Evolutionary conservation across 1,140 invertebrate species (phyloP), one percentile per base, ranked within the genome.

Genomic region (Pseudomyrmex flavicornis): DNA sequence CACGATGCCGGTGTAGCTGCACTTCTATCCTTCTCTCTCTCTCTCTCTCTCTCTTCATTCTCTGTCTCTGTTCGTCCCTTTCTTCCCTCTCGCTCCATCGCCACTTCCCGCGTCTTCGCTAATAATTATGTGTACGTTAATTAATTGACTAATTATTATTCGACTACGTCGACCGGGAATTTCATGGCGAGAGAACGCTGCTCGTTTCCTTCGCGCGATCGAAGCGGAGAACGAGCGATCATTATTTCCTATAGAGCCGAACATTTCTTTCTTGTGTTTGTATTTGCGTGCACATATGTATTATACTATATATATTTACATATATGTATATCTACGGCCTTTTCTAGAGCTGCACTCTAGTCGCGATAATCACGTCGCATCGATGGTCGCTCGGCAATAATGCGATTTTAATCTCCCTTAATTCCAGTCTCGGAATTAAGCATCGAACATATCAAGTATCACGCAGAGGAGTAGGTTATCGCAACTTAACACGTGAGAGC

Each of bases 111-210:
- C 83, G 79, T 91, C 91, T 91, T 93, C 92, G 87, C 87, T 93
- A 90, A 93, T 94, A 94, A 94, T 94, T 94, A 93, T 93, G 92
- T 91, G 91, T 92, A 92, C 93, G 91, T 92, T 93, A 92, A 94
- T 94, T 93, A 94, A 94, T 94, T 93, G 93, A 94, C 93, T 94
- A 94, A 94, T 94, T 92, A 92, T 93, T 93, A 91, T 91, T 91
- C 90, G 86, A 91, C 91, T 91, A 90, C 89, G 83, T 79, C 88
- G 86, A 82, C 56, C 79, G 59, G 63, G 70, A 84, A 87, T 89
- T 77, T 87, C 82, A 85, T 82, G 85, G 83, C 85, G 75, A 82
- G 75, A 82, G 52, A 63, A 52, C 82, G 75, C 17, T 22, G 54
- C 56, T 73, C 52, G 52, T 73, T 86, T 84, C 69, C 86, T 80